Evolutionary conservation across 2,797 vertebrate genomes (phyloP).

Genomic region (Eulemur mongoz): DNA sequence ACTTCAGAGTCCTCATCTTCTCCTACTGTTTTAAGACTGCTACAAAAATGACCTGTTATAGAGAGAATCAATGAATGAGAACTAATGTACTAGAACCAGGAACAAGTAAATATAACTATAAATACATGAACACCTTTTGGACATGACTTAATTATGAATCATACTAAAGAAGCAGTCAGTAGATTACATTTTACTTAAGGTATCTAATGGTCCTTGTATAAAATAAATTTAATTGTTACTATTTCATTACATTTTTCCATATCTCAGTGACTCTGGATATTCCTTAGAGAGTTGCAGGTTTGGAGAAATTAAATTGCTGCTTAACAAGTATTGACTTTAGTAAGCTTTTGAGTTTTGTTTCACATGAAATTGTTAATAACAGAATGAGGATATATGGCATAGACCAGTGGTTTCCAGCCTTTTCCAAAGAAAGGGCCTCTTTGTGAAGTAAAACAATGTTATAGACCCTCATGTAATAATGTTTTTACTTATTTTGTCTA

Average conservation of each 20-base stretch:
- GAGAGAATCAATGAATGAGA: background rate
- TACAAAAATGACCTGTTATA: background rate
- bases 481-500: background rate
- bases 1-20: background rate
- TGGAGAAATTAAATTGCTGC: slow-evolving; percentile 25
- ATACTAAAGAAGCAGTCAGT: background rate
- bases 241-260: slow-evolving; percentile 27
- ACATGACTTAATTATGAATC: background rate
- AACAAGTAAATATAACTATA: background rate
- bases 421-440: background rate
- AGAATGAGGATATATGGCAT: background rate
- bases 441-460: background rate
- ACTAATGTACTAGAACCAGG: background rate
- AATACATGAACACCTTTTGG: background rate
- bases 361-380: background rate
- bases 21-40: background rate
- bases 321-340: background rate
- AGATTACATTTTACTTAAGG: slow-evolving; percentile 16
- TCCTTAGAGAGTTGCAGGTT: background rate
- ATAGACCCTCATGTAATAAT: background rate
- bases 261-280: slow-evolving; percentile 23
- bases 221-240: background rate
- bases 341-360: slow-evolving; percentile 26
- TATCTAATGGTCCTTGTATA: slow-evolving; percentile 1
- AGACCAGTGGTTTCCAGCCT: background rate